phyloP scores from a whole-genome alignment of 2,888 invertebrate genomes.

The Cerastoderma edule region DNA sequence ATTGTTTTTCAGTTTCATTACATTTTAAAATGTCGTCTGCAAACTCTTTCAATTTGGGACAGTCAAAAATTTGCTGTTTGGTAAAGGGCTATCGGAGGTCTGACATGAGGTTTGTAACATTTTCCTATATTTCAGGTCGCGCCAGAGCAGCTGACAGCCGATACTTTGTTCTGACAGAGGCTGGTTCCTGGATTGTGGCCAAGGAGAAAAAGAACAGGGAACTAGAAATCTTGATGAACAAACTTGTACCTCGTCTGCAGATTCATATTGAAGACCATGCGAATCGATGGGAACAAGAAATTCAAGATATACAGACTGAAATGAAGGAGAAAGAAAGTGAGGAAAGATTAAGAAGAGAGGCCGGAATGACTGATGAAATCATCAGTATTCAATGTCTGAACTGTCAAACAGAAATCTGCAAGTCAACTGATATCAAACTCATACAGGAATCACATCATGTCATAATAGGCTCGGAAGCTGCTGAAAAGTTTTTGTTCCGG shows the following conservation, averaged over 20 bases:
- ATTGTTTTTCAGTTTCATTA: no score
- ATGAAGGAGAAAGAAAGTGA: constrained; percentile 45
- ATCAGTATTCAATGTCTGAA: constrained; percentile 66
- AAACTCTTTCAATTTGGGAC: no score
- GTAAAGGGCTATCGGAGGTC: no score
- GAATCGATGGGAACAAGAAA: constrained; percentile 42
- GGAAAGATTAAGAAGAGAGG: constrained; percentile 43
- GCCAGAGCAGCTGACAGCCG: constrained; percentile 72
- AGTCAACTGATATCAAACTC: constrained; percentile 65
- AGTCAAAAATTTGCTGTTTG: no score
- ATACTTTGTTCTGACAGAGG: constrained; percentile 69
- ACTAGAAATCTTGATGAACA: constrained; percentile 76
- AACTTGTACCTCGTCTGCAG: constrained; percentile 59
- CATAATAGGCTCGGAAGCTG: constrained; percentile 57
- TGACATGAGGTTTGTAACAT: no score
- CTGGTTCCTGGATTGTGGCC: constrained; percentile 60
- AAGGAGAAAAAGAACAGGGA: constrained; percentile 74
- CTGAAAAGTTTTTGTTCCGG: constrained; percentile 16
- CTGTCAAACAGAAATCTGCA: constrained; percentile 68
- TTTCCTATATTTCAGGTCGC: constrained; percentile 70
- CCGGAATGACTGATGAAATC: not conserved
- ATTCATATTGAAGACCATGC: constrained; percentile 40
- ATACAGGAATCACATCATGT: constrained; percentile 69
- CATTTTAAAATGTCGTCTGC: no score
- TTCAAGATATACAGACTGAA: constrained; percentile 54